A percentile compares a stretch with the other conserved stretches of the same genome.
phyloP scores from a whole-genome alignment of 2,797 vertebrate species.

The Cyclura pinguis region DNA sequence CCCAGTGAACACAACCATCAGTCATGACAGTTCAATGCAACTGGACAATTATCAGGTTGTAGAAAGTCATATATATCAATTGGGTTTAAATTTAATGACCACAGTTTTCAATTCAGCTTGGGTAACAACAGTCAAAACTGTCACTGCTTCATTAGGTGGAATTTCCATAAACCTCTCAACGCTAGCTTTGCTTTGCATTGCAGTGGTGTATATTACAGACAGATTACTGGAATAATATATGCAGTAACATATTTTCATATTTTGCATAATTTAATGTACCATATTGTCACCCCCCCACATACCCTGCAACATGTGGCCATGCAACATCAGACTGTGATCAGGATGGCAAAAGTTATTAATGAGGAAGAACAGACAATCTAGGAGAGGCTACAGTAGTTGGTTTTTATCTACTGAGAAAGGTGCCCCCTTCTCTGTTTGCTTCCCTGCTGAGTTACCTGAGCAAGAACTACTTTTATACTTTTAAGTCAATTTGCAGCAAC shows the following conservation, averaged over 20 bases:
- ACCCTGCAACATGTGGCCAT: neutral
- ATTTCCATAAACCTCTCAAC: neutral
- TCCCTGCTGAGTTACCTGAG: too few relatives aligned
- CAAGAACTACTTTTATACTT: too few relatives aligned
- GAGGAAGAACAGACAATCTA: too few relatives aligned
- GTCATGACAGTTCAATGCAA: neutral
- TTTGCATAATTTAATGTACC: neutral
- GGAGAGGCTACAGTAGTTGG: too few relatives aligned
- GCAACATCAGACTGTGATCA: too few relatives aligned
- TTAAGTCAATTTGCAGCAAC: too few relatives aligned
- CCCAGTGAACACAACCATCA: neutral
- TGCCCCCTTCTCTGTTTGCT: too few relatives aligned
- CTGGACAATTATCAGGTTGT: neutral
- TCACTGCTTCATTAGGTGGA: neutral
- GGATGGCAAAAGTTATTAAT: too few relatives aligned
- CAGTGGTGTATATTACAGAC: neutral
- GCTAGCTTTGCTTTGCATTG: neutral
- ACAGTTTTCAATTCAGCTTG: neutral
- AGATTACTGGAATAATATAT: too few relatives aligned
- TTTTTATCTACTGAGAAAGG: too few relatives aligned
- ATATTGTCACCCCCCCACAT: neutral
- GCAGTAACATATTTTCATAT: neutral
- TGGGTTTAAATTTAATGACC: neutral
- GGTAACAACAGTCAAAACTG: neutral
- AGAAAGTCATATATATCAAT: neutral